phyloP scores from a whole-genome alignment of 1,140 invertebrate genomes.

The Brachionus manjavacas region DNA sequence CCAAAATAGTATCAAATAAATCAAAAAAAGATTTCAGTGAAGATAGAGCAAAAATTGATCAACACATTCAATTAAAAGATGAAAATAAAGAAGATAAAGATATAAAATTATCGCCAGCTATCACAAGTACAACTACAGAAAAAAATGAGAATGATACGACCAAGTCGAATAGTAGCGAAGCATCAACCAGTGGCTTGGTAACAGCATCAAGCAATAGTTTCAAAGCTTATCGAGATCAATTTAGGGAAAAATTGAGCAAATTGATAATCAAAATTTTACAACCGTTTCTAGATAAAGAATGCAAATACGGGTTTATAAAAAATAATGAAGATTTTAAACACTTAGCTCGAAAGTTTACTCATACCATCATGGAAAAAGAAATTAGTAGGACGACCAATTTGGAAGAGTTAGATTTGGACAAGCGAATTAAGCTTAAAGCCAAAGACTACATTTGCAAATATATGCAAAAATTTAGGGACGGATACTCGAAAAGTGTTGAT shows the following conservation, averaged over 20 bases:
- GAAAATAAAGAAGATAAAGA: constrained; percentile 60
- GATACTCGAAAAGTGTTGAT: constrained; percentile 48
- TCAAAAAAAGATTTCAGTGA: not conserved
- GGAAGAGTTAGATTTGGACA: not conserved
- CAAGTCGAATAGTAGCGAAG: not conserved
- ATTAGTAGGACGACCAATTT: constrained; percentile 62
- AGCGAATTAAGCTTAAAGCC: constrained; percentile 48
- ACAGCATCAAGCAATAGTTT: constrained; percentile 29
- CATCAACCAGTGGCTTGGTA: not conserved
- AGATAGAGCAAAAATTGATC: constrained; percentile 51
- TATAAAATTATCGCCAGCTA: constrained; percentile 58
- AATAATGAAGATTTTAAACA: constrained; percentile 90
- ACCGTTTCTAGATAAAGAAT: constrained; percentile 77
- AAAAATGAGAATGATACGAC: constrained; percentile 82
- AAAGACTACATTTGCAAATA: constrained; percentile 91
- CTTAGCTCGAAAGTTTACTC: constrained; percentile 88
- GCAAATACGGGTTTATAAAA: constrained; percentile 75
- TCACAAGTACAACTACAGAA: constrained; percentile 49
- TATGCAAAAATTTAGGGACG: constrained; percentile 78
- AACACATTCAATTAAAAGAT: constrained; percentile 51
- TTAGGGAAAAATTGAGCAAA: constrained; percentile 50
- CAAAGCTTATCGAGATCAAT: constrained; percentile 64
- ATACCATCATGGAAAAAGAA: constrained; percentile 93
- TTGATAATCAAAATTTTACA: constrained; percentile 83
- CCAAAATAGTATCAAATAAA: constrained; percentile 47